Base-by-base conservation (phyloP, 2,113 vertebrate species). In the Anguilla japonica region DNA sequence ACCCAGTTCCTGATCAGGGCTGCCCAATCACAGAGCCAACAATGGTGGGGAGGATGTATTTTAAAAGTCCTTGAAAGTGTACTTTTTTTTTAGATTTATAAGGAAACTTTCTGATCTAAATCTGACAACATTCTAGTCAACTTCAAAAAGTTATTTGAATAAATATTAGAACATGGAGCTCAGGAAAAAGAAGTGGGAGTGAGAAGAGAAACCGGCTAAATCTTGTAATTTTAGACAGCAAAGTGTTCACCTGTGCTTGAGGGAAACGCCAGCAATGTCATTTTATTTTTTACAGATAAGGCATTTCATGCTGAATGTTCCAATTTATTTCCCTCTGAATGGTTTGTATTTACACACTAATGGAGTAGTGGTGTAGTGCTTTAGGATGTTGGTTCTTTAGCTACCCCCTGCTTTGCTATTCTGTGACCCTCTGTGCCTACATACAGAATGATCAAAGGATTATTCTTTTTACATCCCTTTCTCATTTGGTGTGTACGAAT, bases 401-500 rank as follows among this genome's bases (percentile, higher is more conserved):
- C 84, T 53, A 80, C 85, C 39, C 50, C 41, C 34, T 26, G 41
- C 88, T 91, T 93, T 92, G 86, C 83, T 90, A 94, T 94, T 94
- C 92, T 88, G 20, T 57, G 82, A 79, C 89, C 87, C 91, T 91
- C 87, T 90, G 84, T 87, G 83, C 87, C 89, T 92, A 89, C 88
- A 91, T 93, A 92, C 91, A 67, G 88, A 82, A 89, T 90, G 89
- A 93, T 93, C 91, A 92, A 92, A 94, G 93, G 94, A 95, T 94
- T 94, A 92, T 92, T 91, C 91, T 91, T 89, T 89, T 91, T 87
- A 93, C 92, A 94, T 93, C 92, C 92, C 92, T 89, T 93, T 93
- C 92, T 93, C 92, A 94, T 95, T 94, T 94, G 93, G 95, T 93
- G 93, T 91, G 94, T 92, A 95, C 92, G 94, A 95, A 93, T 94